Conservation (phyloP, 2,113 vertebrate species). For the Butorides virescens region DNA sequence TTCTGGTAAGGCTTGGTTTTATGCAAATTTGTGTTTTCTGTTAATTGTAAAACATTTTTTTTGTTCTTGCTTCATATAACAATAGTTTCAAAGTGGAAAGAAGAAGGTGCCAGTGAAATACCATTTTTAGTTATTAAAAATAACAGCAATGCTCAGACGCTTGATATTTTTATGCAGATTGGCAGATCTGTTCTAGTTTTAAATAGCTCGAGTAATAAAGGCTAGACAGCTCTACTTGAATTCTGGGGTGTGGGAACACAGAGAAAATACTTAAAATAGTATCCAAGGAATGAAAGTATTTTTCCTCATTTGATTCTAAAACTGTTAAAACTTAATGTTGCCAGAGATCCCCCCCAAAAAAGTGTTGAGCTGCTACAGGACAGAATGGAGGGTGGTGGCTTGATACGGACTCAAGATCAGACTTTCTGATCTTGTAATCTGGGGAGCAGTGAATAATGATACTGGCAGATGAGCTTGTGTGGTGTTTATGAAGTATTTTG, state of each 20-base stretch:
- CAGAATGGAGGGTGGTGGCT: not conserved
- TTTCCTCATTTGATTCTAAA: not conserved
- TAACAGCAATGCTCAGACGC: not conserved
- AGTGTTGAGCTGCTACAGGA: not conserved
- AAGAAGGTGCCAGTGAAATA: not conserved
- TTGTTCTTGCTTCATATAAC: not conserved
- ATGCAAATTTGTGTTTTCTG: not conserved
- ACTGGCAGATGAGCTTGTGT: not conserved
- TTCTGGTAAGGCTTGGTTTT: constrained; percentile 76
- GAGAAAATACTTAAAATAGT: not conserved
- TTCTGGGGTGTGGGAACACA: not conserved
- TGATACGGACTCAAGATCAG: not conserved
- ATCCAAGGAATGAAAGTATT: not conserved
- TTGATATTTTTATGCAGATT: not conserved
- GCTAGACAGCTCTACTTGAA: not conserved
- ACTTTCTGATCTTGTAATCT: not conserved
- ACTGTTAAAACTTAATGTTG: not conserved
- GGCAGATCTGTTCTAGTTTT: not conserved
- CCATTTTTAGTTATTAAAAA: not conserved
- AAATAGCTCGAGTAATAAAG: not conserved
- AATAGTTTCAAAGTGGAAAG: not conserved
- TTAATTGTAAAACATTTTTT: not conserved
- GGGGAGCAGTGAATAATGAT: not conserved
- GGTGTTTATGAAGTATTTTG: not conserved
- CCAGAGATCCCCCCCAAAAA: not conserved